These are phyloP conservation scores for Pogonocherus hispidulus DNA, from an alignment of 2,888 invertebrate species.

Conservation along the genomic window DNA sequence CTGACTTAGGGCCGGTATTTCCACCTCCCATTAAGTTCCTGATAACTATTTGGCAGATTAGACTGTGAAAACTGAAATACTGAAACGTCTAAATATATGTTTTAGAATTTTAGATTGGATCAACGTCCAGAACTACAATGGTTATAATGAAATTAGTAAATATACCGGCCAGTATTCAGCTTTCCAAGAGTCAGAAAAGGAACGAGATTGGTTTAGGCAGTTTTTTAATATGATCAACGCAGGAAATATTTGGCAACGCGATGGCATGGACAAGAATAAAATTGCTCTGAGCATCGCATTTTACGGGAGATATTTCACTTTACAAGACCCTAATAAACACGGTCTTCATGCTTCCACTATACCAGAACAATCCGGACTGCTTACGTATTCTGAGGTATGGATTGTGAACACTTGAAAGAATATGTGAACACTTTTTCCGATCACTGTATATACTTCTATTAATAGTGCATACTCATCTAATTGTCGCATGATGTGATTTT, in stretches of 20 bases:
- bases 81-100: no score
- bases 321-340: neutral
- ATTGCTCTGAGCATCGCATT: neutral
- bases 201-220: neutral
- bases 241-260: neutral
- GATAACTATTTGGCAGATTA: no score
- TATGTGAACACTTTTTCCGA: no score
- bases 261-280: neutral
- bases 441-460: no score
- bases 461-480: no score
- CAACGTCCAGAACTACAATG: neutral
- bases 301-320: constrained; percentile 4
- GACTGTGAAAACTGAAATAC: no score
- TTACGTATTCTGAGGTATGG: neutral
- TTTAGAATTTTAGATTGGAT: neutral
- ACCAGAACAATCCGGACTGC: neutral
- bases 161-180: neutral
- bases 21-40: no score
- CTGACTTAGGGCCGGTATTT: no score
- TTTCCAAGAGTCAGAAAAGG: neutral
- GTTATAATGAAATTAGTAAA: neutral
- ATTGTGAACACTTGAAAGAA: no score
- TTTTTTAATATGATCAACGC: neutral
- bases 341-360: neutral
- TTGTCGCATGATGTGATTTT: no score